Evolutionary conservation across 2,113 vertebrate species (phyloP).

Genomic region (Menidia beryllina): DNA sequence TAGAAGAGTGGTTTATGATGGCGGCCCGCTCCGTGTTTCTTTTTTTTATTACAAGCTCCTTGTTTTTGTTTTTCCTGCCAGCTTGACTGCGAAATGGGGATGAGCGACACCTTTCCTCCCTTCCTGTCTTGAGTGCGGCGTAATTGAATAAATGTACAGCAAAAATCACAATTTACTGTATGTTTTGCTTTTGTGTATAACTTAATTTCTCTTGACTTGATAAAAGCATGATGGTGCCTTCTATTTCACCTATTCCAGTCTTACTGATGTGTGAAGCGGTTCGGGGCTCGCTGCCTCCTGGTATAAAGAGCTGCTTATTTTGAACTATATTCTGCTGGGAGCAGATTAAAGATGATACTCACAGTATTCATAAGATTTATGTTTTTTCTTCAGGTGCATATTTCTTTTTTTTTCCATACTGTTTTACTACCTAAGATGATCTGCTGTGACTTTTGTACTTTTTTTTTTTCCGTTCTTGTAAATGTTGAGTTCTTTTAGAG

Average conservation of each 20-base stretch:
- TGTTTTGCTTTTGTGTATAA: conserved; percentile 75
- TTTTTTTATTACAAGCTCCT: conserved; percentile 54
- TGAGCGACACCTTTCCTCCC: conserved; percentile 68
- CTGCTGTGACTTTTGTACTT: conserved; percentile 79
- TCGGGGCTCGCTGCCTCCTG: conserved; percentile 83
- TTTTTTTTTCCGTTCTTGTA: conserved; percentile 58
- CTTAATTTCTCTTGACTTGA: conserved; percentile 69
- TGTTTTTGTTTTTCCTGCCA: conserved; percentile 61
- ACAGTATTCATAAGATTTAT: conserved; percentile 89
- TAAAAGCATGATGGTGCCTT: conserved; percentile 97
- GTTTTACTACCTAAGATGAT: conserved; percentile 75
- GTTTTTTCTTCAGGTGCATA: conserved; percentile 76
- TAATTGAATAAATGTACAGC: conserved; percentile 89
- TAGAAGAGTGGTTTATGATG: conserved; percentile 61
- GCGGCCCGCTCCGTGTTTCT: conserved; percentile 35
- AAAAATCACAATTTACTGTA: conserved; percentile 89
- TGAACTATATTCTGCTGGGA: conserved; percentile 75
- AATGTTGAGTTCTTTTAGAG: conserved; percentile 70
- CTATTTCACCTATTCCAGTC: conserved; percentile 93
- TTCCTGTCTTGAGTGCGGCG: conserved; percentile 57
- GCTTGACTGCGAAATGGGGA: conserved; percentile 83
- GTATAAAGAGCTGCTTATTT: conserved; percentile 83
- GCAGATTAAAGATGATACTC: conserved; percentile 56
- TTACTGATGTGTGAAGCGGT: conserved; percentile 87
- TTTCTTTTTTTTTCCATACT: conserved; percentile 77